A percentile compares a stretch with the other conserved stretches of the same genome.
Evolutionary conservation across 2,888 invertebrate genomes (phyloP).

Genomic region (Rotaria socialis): DNA sequence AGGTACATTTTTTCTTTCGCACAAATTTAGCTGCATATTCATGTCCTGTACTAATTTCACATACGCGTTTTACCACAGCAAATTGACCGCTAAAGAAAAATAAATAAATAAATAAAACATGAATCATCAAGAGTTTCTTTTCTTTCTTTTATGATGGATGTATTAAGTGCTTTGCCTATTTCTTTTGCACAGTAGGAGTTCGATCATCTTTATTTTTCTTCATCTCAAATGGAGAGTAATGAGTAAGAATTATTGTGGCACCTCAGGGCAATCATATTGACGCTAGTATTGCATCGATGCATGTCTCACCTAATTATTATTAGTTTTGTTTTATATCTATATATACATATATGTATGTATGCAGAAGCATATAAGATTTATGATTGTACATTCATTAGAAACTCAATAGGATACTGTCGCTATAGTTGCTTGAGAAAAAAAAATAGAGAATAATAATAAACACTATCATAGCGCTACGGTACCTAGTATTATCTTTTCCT

Average conservation of each 20-base stretch:
- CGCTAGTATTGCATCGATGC: too few species aligned
- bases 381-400: background rate
- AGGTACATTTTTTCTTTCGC: conserved; percentile 60
- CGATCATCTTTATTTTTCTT: background rate
- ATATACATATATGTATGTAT: background rate
- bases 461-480: background rate
- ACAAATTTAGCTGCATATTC: conserved; percentile 68
- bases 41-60: conserved; percentile 13
- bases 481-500: background rate
- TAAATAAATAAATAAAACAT: background rate
- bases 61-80: conserved; percentile 44
- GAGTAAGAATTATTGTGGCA: background rate
- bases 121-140: background rate
- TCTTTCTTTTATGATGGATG: background rate
- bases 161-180: background rate
- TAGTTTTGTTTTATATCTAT: background rate
- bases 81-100: conserved; percentile 44
- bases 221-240: background rate
- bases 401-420: background rate
- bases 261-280: background rate
- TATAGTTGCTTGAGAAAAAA: background rate
- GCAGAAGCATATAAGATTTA: background rate
- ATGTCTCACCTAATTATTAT: conserved; percentile 10
- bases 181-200: background rate
- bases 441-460: background rate